A percentile compares a stretch with the other conserved stretches of the same genome.
These are phyloP conservation scores for Paradisaea rubra DNA, from an alignment of 2,113 vertebrate genomes.

Conservation along the genomic window DNA sequence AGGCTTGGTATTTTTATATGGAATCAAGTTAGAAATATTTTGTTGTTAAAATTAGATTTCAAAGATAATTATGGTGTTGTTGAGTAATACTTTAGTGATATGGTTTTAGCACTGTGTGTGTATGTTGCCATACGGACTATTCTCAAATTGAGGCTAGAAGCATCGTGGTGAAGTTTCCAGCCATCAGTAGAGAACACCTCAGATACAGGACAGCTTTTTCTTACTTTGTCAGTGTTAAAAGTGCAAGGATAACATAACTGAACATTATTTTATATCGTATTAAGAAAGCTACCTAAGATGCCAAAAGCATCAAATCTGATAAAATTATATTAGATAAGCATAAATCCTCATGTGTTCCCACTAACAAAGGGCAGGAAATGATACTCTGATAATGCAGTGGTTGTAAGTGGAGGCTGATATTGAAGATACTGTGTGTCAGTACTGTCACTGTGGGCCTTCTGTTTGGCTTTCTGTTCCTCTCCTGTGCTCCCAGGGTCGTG, in stretches of 20 bases:
- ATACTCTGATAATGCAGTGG: fast-evolving
- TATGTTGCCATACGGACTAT: neutral
- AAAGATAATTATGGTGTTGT: neutral
- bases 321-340: neutral
- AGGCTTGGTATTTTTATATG: neutral
- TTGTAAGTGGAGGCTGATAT: neutral
- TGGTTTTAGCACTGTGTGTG: neutral
- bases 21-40: neutral
- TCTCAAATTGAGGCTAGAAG: neutral
- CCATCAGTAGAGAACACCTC: neutral
- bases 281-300: neutral
- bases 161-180: neutral
- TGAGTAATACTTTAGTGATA: neutral
- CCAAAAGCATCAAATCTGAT: neutral
- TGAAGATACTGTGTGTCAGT: neutral
- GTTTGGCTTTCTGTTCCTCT: neutral
- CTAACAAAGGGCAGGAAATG: neutral
- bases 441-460: neutral
- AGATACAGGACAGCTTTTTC: neutral
- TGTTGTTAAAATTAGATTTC: neutral
- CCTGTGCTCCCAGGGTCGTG: neutral
- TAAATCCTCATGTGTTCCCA: neutral
- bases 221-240: neutral
- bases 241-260: neutral
- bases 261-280: neutral